Evolutionary conservation across 2,888 invertebrate genomes (phyloP), one percentile per base, ranked within the genome.

Genomic region (Andrena dorsata): DNA sequence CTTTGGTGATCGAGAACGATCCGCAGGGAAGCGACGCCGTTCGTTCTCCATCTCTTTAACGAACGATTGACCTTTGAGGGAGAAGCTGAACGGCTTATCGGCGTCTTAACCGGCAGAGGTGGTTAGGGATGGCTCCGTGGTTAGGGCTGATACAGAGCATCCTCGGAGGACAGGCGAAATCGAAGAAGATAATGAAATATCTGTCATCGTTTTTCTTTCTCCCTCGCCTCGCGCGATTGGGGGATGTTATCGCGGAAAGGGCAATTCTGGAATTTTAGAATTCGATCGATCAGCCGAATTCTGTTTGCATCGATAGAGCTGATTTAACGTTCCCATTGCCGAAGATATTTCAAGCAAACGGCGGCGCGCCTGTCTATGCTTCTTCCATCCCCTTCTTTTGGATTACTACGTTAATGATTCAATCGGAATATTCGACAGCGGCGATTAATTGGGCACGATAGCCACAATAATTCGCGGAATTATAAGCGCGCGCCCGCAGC

Each of bases 1-100:
- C 83, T 85, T 85, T 81, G 70, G 88, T 87, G 89, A 88, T 88
- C 88, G 89, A 77, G 85, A 87, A 79, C 80, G 85, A 83, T 82
- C 85, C 88, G 82, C 66, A 53, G 76, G 35, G 41, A 83, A 61
- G 70, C 80, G 76, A 76, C 75, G 64, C 77, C 76, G 64, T 69
- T 70, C 71, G 23, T 75, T 79, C 76, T 70, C 69, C 82, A n/a
- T 75, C 75, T 71, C 82, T 78, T 80, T 86, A 89, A 84, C 86
- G 86, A 88, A 83, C 82, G 90, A 87, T 90, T 86, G 87, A 82
- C 68, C 80, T 76, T 77, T 63, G 63, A 75, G 83, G 79, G 79
- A 73, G 76, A 79, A 82, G 41, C 51, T 53, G 71, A 58, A 69
- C 61, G 71, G 80, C 79, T 89, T 87, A 88, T 88, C 86, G 68